Conservation (phyloP, 1,140 invertebrate genomes). For the Scaptomyza graminum region DNA sequence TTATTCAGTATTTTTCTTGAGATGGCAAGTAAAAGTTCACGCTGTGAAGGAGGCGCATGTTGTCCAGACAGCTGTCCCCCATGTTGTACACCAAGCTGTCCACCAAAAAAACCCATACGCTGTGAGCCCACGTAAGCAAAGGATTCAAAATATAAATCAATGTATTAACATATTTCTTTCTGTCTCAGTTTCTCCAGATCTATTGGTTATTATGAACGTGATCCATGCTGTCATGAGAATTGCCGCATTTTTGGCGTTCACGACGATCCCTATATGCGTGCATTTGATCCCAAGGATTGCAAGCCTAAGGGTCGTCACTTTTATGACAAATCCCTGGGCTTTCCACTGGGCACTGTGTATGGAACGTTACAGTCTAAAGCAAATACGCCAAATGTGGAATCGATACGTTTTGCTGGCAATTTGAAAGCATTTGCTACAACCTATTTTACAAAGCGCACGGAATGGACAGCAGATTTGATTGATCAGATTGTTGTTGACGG, state of each 20-base stretch:
- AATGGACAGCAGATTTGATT: slow-evolving; percentile 54
- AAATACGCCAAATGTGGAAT: slow-evolving; percentile 43
- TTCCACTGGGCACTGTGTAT: slow-evolving; percentile 47
- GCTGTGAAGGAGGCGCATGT: slow-evolving; percentile 20
- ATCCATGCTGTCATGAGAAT: slow-evolving; percentile 55
- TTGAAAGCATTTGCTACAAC: slow-evolving; percentile 58
- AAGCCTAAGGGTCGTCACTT: slow-evolving; percentile 15
- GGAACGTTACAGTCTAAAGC: background rate
- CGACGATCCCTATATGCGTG: slow-evolving; percentile 54
- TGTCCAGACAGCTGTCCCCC: background rate
- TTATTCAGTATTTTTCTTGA: slow-evolving; percentile 14
- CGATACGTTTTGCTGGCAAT: slow-evolving; percentile 44
- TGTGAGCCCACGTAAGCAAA: slow-evolving; percentile 25
- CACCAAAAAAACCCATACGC: background rate
- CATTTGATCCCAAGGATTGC: slow-evolving; percentile 58
- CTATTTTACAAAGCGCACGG: slow-evolving; percentile 59
- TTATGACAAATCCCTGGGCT: slow-evolving; percentile 55
- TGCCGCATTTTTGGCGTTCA: slow-evolving; percentile 54
- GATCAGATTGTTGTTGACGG: slow-evolving; percentile 56
- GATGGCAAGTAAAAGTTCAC: slow-evolving; percentile 31
- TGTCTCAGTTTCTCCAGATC: slow-evolving; percentile 1
- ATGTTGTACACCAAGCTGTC: too few species aligned
- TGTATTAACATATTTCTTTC: background rate
- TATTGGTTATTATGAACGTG: slow-evolving; percentile 9
- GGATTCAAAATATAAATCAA: background rate